Conservation (phyloP, 2,797 vertebrate genomes). For the Nyctalus aviator region DNA sequence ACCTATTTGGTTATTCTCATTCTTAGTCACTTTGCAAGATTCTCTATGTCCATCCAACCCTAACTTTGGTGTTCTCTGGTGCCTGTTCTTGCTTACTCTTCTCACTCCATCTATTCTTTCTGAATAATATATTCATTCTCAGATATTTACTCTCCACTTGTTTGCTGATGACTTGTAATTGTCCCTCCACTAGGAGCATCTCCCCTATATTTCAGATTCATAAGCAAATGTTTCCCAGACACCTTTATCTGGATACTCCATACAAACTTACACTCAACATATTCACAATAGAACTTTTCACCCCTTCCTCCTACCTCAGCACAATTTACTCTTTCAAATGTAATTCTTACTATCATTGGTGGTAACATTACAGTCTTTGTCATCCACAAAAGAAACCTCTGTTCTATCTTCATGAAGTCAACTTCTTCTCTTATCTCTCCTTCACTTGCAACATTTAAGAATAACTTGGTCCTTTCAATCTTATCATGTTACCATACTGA, state of each 20-base stretch:
- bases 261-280: not conserved
- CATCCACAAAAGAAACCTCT: not conserved
- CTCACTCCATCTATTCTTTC: not conserved
- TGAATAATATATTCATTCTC: not conserved
- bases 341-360: not conserved
- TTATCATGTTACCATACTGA: not conserved
- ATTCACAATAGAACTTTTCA: not conserved
- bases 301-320: not conserved
- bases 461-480: not conserved
- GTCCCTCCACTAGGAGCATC: not conserved
- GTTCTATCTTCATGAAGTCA: not conserved
- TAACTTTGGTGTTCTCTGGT: not conserved
- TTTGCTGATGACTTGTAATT: not conserved
- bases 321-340: not conserved
- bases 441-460: not conserved
- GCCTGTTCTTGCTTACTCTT: not conserved
- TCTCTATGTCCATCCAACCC: not conserved
- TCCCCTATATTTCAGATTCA: not conserved
- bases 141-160: not conserved
- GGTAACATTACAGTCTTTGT: not conserved
- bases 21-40: not conserved
- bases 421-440: not conserved
- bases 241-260: not conserved
- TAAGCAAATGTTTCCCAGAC: not conserved
- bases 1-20: not conserved